A percentile compares a stretch with the other conserved stretches of the same genome.
Conservation (phyloP, 2,888 invertebrate species). For the Chrysomela aeneicollis region DNA sequence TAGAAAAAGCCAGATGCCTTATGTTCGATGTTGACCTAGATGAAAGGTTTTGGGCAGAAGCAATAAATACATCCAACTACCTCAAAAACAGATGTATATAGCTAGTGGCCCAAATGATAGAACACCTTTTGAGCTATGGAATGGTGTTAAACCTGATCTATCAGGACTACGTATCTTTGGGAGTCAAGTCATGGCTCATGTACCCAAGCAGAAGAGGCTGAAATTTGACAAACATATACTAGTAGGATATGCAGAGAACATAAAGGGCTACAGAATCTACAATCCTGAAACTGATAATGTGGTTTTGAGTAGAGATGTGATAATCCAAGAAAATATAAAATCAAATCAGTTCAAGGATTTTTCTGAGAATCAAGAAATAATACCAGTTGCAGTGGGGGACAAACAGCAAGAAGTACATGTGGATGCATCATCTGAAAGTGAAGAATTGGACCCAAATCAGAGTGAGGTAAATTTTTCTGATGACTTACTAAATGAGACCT, state of each 20-base stretch:
- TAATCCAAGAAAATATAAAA: no score
- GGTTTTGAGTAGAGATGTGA: no score
- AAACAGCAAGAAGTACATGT: no score
- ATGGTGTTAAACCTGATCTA: conserved; percentile 34
- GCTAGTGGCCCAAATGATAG: neutral
- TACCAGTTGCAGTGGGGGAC: no score
- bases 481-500: no score
- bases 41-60: conserved; percentile 28
- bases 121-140: conserved; percentile 28
- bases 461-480: no score
- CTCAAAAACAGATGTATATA: conserved; percentile 25
- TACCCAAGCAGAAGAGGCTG: conserved; percentile 28
- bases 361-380: no score
- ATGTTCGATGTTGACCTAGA: neutral
- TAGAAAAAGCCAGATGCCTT: conserved; percentile 33
- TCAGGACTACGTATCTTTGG: conserved; percentile 40
- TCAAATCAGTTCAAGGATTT: no score
- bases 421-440: no score
- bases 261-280: neutral
- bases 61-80: conserved; percentile 26
- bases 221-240: conserved; percentile 23
- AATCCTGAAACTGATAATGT: no score
- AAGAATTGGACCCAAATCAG: no score
- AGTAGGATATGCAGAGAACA: neutral
- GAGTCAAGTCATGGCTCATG: conserved; percentile 29